phyloP scores from a whole-genome alignment of 2,113 vertebrate species.

The Rhabdomys dilectus region DNA sequence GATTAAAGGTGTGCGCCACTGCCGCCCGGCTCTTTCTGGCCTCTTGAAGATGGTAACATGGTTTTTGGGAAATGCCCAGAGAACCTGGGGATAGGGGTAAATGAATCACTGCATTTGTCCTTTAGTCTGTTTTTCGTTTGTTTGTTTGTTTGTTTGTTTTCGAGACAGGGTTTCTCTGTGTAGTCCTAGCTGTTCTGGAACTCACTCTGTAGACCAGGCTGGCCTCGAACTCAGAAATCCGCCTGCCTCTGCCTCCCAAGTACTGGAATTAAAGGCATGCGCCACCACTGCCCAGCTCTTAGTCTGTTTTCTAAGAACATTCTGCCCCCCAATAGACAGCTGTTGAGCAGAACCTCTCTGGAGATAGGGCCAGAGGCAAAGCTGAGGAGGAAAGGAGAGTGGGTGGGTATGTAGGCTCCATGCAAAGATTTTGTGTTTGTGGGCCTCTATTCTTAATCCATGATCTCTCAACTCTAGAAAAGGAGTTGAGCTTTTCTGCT shows the following conservation, averaged over 20 bases:
- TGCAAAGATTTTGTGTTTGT: neutral
- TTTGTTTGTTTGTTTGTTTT: too few species aligned
- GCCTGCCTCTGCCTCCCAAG: too few species aligned
- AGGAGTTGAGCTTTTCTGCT: neutral
- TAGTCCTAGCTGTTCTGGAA: too few species aligned
- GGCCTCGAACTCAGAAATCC: too few species aligned
- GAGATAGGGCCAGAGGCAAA: neutral
- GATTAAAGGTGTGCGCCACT: too few species aligned
- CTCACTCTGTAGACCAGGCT: too few species aligned
- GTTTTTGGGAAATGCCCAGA: neutral
- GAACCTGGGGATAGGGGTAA: neutral
- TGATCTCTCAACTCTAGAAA: neutral
- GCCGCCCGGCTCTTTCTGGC: neutral
- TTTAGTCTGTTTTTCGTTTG: neutral
- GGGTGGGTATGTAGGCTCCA: accelerated
- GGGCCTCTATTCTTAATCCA: neutral
- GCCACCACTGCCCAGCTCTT: too few species aligned
- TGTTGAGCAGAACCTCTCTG: neutral
- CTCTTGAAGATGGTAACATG: neutral
- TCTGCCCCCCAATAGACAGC: neutral
- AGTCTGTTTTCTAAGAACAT: neutral
- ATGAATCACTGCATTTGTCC: too few species aligned
- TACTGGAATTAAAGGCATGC: too few species aligned
- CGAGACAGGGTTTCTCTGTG: too few species aligned
- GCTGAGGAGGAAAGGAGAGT: neutral